These are phyloP conservation scores for Pollimyrus isidori DNA, from an alignment of 2,113 vertebrate genomes.

Conservation along the genomic window DNA sequence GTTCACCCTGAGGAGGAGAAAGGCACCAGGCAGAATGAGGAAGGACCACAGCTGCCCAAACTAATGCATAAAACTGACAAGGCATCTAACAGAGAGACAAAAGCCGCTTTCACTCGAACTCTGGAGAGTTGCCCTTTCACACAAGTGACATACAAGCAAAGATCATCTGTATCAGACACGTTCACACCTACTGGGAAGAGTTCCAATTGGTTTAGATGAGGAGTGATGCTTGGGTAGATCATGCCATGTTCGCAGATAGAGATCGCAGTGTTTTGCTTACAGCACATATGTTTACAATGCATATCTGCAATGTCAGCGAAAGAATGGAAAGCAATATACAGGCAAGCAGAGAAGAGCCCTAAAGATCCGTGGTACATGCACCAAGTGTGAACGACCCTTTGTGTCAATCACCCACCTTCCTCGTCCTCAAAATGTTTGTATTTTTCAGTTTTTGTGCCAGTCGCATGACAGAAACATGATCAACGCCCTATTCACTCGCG, in stretches of 20 bases:
- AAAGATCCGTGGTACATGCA: not conserved
- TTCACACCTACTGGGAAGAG: not conserved
- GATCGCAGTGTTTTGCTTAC: not conserved
- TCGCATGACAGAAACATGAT: not conserved
- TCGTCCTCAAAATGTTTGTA: not conserved
- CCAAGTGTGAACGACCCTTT: not conserved
- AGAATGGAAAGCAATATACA: not conserved
- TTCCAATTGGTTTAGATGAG: not conserved
- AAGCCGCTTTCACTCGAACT: not conserved
- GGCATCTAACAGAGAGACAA: not conserved
- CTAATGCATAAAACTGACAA: not conserved
- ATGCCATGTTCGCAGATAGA: not conserved
- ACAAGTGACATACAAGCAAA: not conserved
- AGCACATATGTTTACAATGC: not conserved
- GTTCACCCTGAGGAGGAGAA: constrained; percentile 66
- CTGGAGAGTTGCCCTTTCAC: not conserved
- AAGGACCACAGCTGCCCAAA: not conserved
- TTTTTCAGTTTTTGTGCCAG: not conserved
- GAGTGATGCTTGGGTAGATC: not conserved
- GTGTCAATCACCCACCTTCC: not conserved
- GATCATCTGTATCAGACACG: not conserved
- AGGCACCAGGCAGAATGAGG: not conserved
- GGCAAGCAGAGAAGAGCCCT: not conserved
- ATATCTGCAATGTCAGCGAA: not conserved
- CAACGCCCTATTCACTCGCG: not conserved